Conservation (phyloP, 2,888 invertebrate species). For the Thymelicus lineola region DNA sequence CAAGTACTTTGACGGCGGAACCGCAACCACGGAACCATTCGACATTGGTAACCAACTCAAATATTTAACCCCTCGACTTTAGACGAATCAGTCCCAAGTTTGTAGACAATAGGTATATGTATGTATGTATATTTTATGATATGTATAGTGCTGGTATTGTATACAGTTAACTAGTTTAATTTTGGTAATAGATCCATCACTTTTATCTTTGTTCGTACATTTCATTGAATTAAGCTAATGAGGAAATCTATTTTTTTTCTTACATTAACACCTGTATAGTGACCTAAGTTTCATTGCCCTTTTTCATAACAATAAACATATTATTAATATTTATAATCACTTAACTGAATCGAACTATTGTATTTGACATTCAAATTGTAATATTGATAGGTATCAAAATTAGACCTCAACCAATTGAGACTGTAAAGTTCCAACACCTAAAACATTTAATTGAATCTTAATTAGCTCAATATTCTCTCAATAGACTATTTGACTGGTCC, state of each 20-base stretch:
- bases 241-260: no score
- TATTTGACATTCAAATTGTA: background rate
- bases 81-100: conserved; percentile 8
- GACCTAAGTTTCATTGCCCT: no score
- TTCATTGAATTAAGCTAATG: no score
- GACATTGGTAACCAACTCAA: conserved; percentile 32
- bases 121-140: no score
- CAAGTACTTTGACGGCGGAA: conserved; percentile 25
- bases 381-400: background rate
- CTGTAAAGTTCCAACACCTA: conserved; percentile 5
- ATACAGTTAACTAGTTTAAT: no score
- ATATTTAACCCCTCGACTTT: conserved; percentile 34
- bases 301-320: no score
- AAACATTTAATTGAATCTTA: conserved; percentile 27
- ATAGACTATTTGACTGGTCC: conserved; percentile 1
- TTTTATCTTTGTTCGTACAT: no score
- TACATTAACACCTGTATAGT: no score
- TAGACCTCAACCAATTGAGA: background rate
- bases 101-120: background rate
- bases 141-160: no score
- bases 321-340: no score
- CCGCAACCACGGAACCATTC: conserved; percentile 31
- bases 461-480: conserved; percentile 28
- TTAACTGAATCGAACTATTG: no score
- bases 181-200: no score